Base-by-base conservation (phyloP, 2,113 vertebrate species). In the Junco hyemalis region DNA sequence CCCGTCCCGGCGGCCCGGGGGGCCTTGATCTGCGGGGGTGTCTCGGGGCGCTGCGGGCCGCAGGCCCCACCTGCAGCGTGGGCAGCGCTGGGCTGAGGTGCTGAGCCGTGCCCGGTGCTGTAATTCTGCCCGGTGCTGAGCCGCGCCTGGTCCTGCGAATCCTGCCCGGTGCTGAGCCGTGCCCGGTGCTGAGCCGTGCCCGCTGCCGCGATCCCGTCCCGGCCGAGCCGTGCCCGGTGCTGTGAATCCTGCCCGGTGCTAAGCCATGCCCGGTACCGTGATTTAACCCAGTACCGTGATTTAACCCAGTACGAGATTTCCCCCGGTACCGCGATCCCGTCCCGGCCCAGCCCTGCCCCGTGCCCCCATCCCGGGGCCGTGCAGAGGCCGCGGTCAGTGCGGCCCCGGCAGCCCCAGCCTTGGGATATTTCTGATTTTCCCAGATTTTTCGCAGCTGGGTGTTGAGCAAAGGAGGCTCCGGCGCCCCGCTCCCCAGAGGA, bases 391-490 rank as follows among this genome's bases (percentile, higher is more conserved):
- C 70, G 2, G 51, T 20, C 86, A 0, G n/a, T 4, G 42, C 28
- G 11, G 76, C 71, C 19, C 44, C 4, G 21, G 1, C 61, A 3
- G 57, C 3, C 11, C 56, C 6, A 1, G 36, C 2, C 4, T 0
- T 9, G 57, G 11, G 33, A 1, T 14, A 15, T 56, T 7, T 63
- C 31, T 18, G 0, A 2, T 47, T 81, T 45, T 38, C 0, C 33
- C 15, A 0, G 11, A 3, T 18, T 44, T 16, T 24, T 45, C 45
- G 79, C 57, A 47, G 26, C 65, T 16, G 47, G 66, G 33, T 14
- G 25, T 42, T 36, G 0, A 35, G 64, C 29, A 7, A 1, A 60
- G 48, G 26, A 33, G 51, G 1, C 61, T 28, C 0, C 2, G 48
- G 4, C 20, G 6, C 31, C 38, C 18, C 0, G 45, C 36, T 86